A percentile compares a stretch with the other conserved stretches of the same genome.
Conservation (phyloP, 2,888 invertebrate species). For the Drosophila tripunctata region DNA sequence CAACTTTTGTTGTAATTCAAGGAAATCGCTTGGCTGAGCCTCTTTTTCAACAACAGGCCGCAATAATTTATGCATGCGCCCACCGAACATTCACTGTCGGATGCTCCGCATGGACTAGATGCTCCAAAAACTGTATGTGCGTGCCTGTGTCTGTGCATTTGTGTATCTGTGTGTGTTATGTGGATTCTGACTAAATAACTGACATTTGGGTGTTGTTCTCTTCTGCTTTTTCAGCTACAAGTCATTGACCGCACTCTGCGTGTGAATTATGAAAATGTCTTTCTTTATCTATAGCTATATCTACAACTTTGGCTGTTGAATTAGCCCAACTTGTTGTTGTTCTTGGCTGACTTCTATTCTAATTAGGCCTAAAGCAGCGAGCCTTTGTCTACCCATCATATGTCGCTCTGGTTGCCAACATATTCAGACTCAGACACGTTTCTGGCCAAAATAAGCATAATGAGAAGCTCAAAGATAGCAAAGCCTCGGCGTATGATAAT, state of each 20-base stretch:
- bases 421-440: too few relatives aligned
- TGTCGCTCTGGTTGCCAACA: too few relatives aligned
- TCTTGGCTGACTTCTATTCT: slow-evolving; percentile 35
- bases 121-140: too few relatives aligned
- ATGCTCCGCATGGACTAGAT: background rate
- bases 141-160: too few relatives aligned
- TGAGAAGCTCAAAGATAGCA: background rate
- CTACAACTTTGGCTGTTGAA: background rate
- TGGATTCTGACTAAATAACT: slow-evolving; percentile 6
- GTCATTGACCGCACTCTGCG: slow-evolving; percentile 46
- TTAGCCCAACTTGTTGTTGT: slow-evolving; percentile 4
- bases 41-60: slow-evolving; percentile 40
- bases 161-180: too few relatives aligned
- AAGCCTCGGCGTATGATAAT: background rate
- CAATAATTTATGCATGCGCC: slow-evolving; percentile 68
- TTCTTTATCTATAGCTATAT: background rate
- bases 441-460: background rate
- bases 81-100: slow-evolving; percentile 7
- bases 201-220: background rate
- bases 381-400: slow-evolving; percentile 4
- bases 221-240: background rate
- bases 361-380: slow-evolving; percentile 48
- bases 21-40: slow-evolving; percentile 63
- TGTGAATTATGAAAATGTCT: slow-evolving; percentile 59
- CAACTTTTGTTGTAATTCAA: slow-evolving; percentile 76